Evolutionary conservation across 2,113 vertebrate genomes (phyloP).

Genomic region (Hypomesus transpacificus): DNA sequence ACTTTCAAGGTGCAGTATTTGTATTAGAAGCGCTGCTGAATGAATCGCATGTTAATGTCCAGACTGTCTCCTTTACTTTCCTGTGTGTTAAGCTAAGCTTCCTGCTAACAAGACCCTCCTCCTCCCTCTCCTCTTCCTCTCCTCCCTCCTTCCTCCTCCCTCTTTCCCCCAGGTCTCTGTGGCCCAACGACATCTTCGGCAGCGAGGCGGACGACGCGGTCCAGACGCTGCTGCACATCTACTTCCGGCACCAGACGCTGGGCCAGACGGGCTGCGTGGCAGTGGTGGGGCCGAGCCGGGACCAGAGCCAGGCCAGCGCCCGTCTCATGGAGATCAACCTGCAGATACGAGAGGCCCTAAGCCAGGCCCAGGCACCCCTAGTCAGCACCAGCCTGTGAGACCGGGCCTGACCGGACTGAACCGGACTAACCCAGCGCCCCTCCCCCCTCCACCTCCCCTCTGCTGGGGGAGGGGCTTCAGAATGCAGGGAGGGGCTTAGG

Average conservation of each 20-base stretch:
- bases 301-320: constrained; percentile 86
- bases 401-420: constrained; percentile 30
- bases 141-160: background rate
- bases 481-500: constrained; percentile 25
- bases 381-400: constrained; percentile 86
- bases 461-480: constrained; percentile 30
- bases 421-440: constrained; percentile 25
- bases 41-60: no score
- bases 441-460: constrained; percentile 3
- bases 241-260: constrained; percentile 95
- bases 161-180: constrained; percentile 75
- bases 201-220: constrained; percentile 84
- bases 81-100: no score
- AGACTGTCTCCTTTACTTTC: no score
- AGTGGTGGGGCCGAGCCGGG: constrained; percentile 86
- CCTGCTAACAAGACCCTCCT: no score
- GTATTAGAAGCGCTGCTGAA: no score
- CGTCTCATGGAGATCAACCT: constrained; percentile 97
- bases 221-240: constrained; percentile 91
- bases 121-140: background rate
- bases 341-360: constrained; percentile 91
- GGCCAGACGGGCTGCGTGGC: constrained; percentile 94
- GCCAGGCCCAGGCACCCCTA: constrained; percentile 79
- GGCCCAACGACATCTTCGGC: constrained; percentile 97
- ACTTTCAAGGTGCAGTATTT: no score